Evolutionary conservation across 2,113 vertebrate genomes (phyloP), one percentile per base, ranked within the genome.

Genomic region (Romanogobio albipinnatus): DNA sequence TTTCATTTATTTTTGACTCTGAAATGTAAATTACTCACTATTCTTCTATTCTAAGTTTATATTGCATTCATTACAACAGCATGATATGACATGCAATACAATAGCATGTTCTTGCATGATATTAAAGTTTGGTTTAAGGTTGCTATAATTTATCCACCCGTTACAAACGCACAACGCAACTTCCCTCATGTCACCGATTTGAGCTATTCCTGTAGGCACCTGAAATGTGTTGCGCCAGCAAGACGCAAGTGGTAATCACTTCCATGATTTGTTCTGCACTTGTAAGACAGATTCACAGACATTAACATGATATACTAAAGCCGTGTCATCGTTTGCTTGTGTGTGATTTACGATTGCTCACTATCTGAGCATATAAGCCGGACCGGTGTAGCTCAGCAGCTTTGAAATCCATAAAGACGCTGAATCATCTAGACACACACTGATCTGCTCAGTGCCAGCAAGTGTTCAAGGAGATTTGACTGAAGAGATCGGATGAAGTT

Each of bases 221-320:
- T 80, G 47, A 74, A 49, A 62, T 76, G 51, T 36, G 39, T 39
- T 73, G 22, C 19, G 29, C 80, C 84, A 68, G 81, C 74, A 66
- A 39, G 24, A 64, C 45, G 10, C 22, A 26, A 68, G 73, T 29
- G 33, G 45, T 75, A 83, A 86, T 75, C 68, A 74, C 49, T 8
- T 56, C 58, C 82, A 64, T 85, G 86, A 78, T 85, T 66, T 91
- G 75, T 87, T 82, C 83, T 80, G 80, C 80, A 75, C 74, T 85
- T 74, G 76, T 53, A 71, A 83, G 89, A 91, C 88, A 89, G 84
- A 76, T 89, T 85, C 86, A 85, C 90, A 76, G 89, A 76, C 86
- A 86, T 91, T 91, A 89, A 70, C 58, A 80, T 90, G 89, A 90
- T 90, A 64, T 89, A 84, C 88, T 82, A 86, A 90, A 92, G 86